These are phyloP conservation scores for Bruchidius siliquastri DNA, from an alignment of 2,888 invertebrate genomes.

Conservation along the genomic window DNA sequence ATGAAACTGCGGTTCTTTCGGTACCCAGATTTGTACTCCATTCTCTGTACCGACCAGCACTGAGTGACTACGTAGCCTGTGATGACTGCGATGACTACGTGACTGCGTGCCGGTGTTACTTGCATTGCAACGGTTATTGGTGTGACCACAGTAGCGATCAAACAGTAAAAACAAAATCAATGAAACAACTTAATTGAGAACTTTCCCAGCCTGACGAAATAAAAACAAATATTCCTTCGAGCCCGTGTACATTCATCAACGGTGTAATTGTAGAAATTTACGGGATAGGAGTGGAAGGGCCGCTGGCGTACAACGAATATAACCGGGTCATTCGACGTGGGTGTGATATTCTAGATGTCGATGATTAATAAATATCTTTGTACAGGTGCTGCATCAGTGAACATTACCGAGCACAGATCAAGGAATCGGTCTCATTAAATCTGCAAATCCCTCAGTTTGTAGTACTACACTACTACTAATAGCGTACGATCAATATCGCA, in stretches of 20 bases:
- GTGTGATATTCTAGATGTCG: background rate
- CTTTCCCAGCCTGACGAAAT: background rate
- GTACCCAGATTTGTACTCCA: too few species aligned
- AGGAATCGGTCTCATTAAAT: background rate
- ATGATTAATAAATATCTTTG: background rate
- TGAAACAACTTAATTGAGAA: background rate
- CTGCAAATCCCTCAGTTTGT: background rate
- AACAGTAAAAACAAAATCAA: too few species aligned
- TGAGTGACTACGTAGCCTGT: too few species aligned
- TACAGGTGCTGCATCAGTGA: background rate
- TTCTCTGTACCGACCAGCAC: too few species aligned
- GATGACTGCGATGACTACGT: too few species aligned
- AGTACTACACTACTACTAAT: background rate
- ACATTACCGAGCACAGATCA: too few species aligned
- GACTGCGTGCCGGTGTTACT: too few species aligned
- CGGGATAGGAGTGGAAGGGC: background rate
- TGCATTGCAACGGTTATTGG: too few species aligned
- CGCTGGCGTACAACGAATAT: background rate
- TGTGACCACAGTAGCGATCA: too few species aligned
- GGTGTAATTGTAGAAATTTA: background rate
- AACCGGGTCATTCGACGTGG: background rate
- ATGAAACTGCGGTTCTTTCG: too few species aligned
- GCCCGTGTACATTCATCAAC: background rate
- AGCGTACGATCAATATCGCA: background rate
- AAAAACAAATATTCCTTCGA: background rate